Evolutionary conservation across 23 tunicate genomes (phyloP).

Genomic region (Phallusia fumigata): DNA sequence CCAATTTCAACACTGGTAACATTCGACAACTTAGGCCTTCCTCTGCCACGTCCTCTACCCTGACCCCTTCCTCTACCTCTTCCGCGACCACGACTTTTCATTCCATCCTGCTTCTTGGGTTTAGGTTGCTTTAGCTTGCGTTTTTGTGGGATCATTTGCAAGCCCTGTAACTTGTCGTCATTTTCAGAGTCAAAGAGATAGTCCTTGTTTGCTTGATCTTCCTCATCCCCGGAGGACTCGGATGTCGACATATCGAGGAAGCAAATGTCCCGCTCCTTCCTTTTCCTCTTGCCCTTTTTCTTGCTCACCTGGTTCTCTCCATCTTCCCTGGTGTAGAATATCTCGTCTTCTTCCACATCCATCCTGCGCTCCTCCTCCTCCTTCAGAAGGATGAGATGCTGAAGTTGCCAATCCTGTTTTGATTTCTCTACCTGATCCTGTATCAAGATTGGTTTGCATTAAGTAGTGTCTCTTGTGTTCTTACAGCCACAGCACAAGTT

Average conservation of each 20-base stretch:
- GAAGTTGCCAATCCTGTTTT: slow-evolving; percentile 89
- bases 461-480: too few relatives aligned
- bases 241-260: slow-evolving; percentile 59
- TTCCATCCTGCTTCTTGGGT: not conserved
- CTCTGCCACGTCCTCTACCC: not conserved
- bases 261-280: slow-evolving; percentile 65
- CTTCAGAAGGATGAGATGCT: slow-evolving; percentile 79
- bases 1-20: not conserved
- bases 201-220: not conserved
- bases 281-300: slow-evolving; percentile 53
- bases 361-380: slow-evolving; percentile 83
- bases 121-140: slow-evolving; percentile 2
- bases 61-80: slow-evolving; percentile 39
- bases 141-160: not conserved
- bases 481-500: too few relatives aligned
- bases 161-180: not conserved
- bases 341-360: slow-evolving; percentile 92
- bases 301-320: slow-evolving; percentile 77
- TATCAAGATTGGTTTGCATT: too few relatives aligned
- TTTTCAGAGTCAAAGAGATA: slow-evolving; percentile 15
- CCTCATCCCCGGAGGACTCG: slow-evolving; percentile 9
- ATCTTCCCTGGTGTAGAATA: slow-evolving; percentile 84
- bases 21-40: not conserved
- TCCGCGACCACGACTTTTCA: slow-evolving; percentile 17
- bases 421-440: slow-evolving; percentile 72